These are phyloP conservation scores for Sinotaia quadrata DNA, from an alignment of 2,888 invertebrate genomes.

Conservation along the genomic window DNA sequence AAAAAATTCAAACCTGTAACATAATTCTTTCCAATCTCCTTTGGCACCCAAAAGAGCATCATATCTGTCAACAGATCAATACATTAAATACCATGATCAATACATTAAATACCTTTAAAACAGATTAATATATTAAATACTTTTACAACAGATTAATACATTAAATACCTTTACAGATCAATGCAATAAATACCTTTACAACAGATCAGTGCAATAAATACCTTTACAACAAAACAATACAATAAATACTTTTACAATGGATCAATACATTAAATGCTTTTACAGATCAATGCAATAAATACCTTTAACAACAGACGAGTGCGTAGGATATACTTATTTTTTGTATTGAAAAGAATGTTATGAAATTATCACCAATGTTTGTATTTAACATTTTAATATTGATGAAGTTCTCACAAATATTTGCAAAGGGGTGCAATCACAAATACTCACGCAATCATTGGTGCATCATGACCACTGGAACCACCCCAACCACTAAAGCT, in stretches of 20 bases:
- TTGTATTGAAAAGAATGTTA: too few relatives aligned
- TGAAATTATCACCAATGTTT: too few relatives aligned
- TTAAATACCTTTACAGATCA: background rate
- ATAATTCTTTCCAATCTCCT: conserved; percentile 64
- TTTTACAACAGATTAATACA: background rate
- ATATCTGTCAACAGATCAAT: conserved; percentile 53
- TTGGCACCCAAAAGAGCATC: conserved; percentile 63
- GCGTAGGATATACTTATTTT: too few relatives aligned
- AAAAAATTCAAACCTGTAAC: conserved; percentile 44
- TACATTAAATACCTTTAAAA: background rate
- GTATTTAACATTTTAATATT: too few relatives aligned
- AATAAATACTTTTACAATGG: too few relatives aligned
- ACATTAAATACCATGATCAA: too few relatives aligned
- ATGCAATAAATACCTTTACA: background rate
- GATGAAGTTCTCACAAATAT: too few relatives aligned
- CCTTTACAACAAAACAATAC: background rate
- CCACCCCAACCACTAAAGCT: conserved; percentile 70
- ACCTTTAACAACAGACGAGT: too few relatives aligned
- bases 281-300: too few relatives aligned
- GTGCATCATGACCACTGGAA: conserved; percentile 70
- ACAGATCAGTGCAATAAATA: background rate
- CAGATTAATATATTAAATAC: background rate
- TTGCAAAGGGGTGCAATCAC: too few relatives aligned
- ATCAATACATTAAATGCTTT: too few relatives aligned
- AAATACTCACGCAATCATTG: conserved; percentile 68